Evolutionary conservation across 2,888 invertebrate genomes (phyloP), one percentile per base, ranked within the genome.

Genomic region (Exocentrus adspersus): DNA sequence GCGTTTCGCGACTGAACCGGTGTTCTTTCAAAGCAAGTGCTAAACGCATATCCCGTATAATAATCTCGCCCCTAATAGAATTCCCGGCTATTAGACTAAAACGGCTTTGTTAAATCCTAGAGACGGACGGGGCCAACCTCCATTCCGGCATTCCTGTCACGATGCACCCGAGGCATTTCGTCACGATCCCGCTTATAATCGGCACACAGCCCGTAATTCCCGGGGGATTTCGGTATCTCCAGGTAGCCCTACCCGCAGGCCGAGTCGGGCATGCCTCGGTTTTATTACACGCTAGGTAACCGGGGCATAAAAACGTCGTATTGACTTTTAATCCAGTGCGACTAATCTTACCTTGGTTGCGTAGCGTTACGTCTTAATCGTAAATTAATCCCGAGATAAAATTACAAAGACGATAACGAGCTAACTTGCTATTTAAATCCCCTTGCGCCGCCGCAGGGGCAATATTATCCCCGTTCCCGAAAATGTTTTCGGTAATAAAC

Each of bases 171-270:
- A 32, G 30, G 51, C 51, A 32, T 51, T 51, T 51, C 32, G 51
- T 51, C 51, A 51, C 51, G 51, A 32, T 51, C 51, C 30, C 1
- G 1, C 24, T 51, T 51, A 51, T 51, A 32, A 51, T 51, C 51
- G 51, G 32, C 51, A 51, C 20, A 10, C 32, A 51, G n/a, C 51
- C 51, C 19, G 19, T 37, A 51, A n/a, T 51, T 16, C 32, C 32
- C 19, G 9, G 37, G 32, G 32, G 51, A 37, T 51, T 50, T 50
- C 30, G 28, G 16, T 19, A 51, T 37, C 24, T 24, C 24, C 51
- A 51, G 50, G 51, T 51, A 32, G n/a, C n/a, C n/a, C n/a, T 37
- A 48, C 28, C 16, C 32, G 37, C 37, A 37, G n/a, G 37, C 9
- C 10, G 32, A 6, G n/a, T 6, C 10, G 28, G n/a, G 30, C 32